Evolutionary conservation across 2,797 vertebrate genomes (phyloP), one percentile per base, ranked within the genome.

Genomic region (Sphaeramia orbicularis): DNA sequence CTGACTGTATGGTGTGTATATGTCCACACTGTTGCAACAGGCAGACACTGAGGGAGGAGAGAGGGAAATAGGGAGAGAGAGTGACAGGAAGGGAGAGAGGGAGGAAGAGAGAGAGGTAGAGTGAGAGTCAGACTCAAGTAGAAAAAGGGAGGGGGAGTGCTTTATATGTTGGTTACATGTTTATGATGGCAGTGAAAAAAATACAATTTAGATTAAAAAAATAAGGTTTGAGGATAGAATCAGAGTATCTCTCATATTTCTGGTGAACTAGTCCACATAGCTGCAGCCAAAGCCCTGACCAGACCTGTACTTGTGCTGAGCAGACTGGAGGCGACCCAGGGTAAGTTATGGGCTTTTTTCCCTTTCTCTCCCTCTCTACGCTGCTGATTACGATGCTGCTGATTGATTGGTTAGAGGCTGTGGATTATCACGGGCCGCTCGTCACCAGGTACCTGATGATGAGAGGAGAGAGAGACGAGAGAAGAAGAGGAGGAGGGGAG

Each of bases 291-390:
- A 90, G 81, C 81, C 83, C 88, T 87, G 85, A 85, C 71, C 86
- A 92, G 81, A 90, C 81, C 82, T 76, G 71, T 77, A 85, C 83
- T 80, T 67, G 86, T 86, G 91, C 89, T 86, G 85, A 86, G 93
- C 93, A 93, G 93, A 94, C 94, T 94, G 95, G 91, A 92, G 92
- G 90, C 92, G 90, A 95, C 94, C 87, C 94, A 53, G 93, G 96
- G 96, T 98, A 96, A 97, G 95, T 94, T 93, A 91, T 90, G 90
- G 89, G 88, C 84, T 92, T 89, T 90, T 80, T 89, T 76, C 62
- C 78, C 78, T 85, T 81, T 88, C 81, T 90, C 85, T 91, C 86
- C 81, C 87, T 87, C 88, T 89, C 83, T 89, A 84, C 76, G 78
- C 91, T 67, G 91, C 92, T 94, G 93, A 94, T 95, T 94, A 93